Evolutionary conservation across 35 echinoderm and acorn worm genomes (phyloP), one percentile per base, ranked within the genome.

Genomic region (Amphiura filiformis): DNA sequence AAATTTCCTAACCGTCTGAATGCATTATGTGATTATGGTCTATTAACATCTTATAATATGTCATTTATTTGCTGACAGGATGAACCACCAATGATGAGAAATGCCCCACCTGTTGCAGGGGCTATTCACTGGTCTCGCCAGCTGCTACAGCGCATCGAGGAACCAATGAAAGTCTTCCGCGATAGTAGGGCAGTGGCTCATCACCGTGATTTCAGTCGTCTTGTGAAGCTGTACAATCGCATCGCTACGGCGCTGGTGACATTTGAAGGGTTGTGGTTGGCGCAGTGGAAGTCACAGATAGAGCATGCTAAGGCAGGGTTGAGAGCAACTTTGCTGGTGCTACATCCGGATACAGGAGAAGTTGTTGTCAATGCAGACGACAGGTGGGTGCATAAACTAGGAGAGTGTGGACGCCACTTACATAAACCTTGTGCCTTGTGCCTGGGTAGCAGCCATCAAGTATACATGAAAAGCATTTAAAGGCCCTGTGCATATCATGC

Each of bases 351-450:
- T 35, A 99, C 92, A 0, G 87, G 87, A 57, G 76, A 89, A 35
- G 83, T 99, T 22, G 87, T 99, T 13, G 96, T 99, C 84, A 99
- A 99, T 81, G 96, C 93, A 33, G 96, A 99, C 85, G 96, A 99
- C 26, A 94, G 93, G 96, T 99, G 34, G 81, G 89, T 47, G 41
- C 17, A 47, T 17, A 47, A 47, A 47, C n/a, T n/a, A n/a, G n/a
- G n/a, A n/a, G n/a, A n/a, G n/a, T n/a, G n/a, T n/a, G n/a, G n/a
- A n/a, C n/a, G n/a, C n/a, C n/a, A n/a, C n/a, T n/a, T n/a, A n/a
- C n/a, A n/a, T n/a, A n/a, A n/a, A n/a, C n/a, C n/a, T n/a, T n/a
- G n/a, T n/a, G n/a, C n/a, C n/a, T n/a, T n/a, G n/a, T n/a, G n/a
- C n/a, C n/a, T n/a, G n/a, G n/a, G n/a, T n/a, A n/a, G n/a, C n/a